phyloP scores from a whole-genome alignment of 2,888 invertebrate species.

The Microplitis deprimator region DNA sequence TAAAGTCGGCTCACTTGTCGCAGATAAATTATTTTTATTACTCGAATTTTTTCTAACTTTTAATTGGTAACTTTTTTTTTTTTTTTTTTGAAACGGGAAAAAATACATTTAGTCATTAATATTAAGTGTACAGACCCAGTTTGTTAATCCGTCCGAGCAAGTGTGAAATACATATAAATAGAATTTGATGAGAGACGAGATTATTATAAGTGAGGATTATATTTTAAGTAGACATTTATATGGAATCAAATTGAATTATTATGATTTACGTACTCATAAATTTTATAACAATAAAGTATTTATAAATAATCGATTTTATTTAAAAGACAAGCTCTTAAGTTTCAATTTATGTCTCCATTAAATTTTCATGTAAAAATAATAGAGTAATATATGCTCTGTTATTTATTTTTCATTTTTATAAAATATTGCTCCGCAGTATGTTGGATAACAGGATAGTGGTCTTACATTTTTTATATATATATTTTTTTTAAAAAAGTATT shows the following conservation, averaged over 20 bases:
- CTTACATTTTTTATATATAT: background rate
- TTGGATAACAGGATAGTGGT: background rate
- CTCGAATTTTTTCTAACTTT: background rate
- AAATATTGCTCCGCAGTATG: background rate
- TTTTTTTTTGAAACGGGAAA: background rate
- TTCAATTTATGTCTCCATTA: background rate
- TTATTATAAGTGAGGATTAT: background rate
- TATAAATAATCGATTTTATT: background rate
- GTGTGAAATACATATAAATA: conserved; percentile 29
- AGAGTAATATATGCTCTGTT: background rate
- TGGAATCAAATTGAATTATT: background rate
- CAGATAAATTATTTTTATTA: background rate
- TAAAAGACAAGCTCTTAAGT: background rate
- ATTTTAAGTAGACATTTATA: background rate
- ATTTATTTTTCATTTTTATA: background rate
- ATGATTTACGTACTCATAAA: background rate
- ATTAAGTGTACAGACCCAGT: conserved; percentile 51
- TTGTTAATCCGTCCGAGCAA: conserved; percentile 50
- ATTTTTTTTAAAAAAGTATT: conserved; percentile 15
- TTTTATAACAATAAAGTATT: no score
- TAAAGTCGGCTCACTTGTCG: background rate
- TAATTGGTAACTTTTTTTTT: background rate
- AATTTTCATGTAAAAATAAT: background rate
- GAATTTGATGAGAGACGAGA: background rate
- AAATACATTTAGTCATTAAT: conserved; percentile 45